Conservation (phyloP, 2,888 invertebrate species). For the Agonopterix subpropinquella region DNA sequence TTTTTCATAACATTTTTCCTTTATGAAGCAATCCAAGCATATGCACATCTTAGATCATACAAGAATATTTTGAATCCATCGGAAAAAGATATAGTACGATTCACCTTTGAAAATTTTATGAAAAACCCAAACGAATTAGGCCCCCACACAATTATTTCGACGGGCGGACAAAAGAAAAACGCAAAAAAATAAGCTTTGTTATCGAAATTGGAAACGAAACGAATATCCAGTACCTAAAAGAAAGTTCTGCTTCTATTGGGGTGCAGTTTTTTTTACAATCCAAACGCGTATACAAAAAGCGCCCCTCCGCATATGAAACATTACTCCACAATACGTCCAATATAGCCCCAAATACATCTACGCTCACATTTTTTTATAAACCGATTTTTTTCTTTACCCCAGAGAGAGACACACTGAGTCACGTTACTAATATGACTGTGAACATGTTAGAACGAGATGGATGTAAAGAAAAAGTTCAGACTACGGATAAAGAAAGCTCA, state of each 20-base stretch:
- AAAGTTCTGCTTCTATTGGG: conserved; percentile 46
- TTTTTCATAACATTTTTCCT: conserved; percentile 31
- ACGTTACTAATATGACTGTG: conserved; percentile 7
- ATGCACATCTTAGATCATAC: conserved; percentile 37
- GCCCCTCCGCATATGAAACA: conserved; percentile 67
- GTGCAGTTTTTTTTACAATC: conserved; percentile 62
- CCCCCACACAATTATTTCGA: conserved; percentile 58
- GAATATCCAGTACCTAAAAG: conserved; percentile 62
- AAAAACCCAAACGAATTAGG: conserved; percentile 51
- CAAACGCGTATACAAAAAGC: conserved; percentile 58
- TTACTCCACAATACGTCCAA: conserved; percentile 66
- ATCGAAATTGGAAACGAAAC: conserved; percentile 71
- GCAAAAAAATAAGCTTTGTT: conserved; percentile 65
- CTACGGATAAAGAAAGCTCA: conserved; percentile 73
- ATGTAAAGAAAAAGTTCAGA: conserved; percentile 64
- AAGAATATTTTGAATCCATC: conserved; percentile 21
- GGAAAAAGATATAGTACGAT: conserved; percentile 24
- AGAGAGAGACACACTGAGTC: conserved; percentile 39
- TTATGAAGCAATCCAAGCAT: conserved; percentile 37
- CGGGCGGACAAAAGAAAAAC: conserved; percentile 43
- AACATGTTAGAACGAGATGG: conserved; percentile 42
- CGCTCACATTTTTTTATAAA: conserved; percentile 63
- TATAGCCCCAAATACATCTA: conserved; percentile 56
- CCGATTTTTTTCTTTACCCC: conserved; percentile 67
- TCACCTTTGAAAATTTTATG: conserved; percentile 31